phyloP scores from a whole-genome alignment of 2,113 vertebrate species.

The Larimichthys polyactis region DNA sequence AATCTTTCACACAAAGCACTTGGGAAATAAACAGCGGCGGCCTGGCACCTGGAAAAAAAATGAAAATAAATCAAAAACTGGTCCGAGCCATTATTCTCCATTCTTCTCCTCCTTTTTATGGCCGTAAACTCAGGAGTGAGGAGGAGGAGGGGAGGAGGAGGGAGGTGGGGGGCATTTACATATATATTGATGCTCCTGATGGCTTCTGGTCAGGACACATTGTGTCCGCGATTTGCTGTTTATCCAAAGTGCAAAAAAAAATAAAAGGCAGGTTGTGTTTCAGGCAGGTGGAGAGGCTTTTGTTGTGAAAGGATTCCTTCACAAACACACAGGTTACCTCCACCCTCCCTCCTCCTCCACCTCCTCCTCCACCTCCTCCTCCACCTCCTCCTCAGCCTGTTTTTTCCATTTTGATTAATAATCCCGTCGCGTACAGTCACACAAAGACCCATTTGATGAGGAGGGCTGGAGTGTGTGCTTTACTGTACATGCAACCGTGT shows the following conservation, averaged over 20 bases:
- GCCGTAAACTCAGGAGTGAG: neutral
- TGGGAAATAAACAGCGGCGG: constrained; percentile 60
- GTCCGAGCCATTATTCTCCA: constrained; percentile 42
- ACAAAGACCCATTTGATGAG: constrained; percentile 53
- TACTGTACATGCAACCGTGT: neutral
- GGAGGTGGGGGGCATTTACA: constrained; percentile 64
- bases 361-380: neutral
- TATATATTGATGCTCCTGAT: constrained; percentile 72
- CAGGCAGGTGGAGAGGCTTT: constrained; percentile 13
- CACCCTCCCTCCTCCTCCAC: neutral
- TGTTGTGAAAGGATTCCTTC: constrained; percentile 30
- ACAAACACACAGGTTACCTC: constrained; percentile 15
- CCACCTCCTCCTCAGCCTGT: neutral
- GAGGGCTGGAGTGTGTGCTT: constrained; percentile 4
- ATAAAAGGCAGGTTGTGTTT: neutral
- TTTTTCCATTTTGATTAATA: constrained; percentile 75
- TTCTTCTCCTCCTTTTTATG: constrained; percentile 56
- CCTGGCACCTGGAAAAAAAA: constrained; percentile 47
- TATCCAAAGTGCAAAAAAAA: neutral
- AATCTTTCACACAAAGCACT: constrained; percentile 67
- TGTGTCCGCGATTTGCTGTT: constrained; percentile 35
- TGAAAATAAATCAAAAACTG: constrained; percentile 60
- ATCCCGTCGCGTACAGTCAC: constrained; percentile 58
- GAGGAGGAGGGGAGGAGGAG: neutral
- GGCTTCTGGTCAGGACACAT: constrained; percentile 33